A percentile compares a stretch with the other conserved stretches of the same genome.
These are phyloP conservation scores for Suillia variegata DNA, from an alignment of 2,888 invertebrate species.

Conservation along the genomic window DNA sequence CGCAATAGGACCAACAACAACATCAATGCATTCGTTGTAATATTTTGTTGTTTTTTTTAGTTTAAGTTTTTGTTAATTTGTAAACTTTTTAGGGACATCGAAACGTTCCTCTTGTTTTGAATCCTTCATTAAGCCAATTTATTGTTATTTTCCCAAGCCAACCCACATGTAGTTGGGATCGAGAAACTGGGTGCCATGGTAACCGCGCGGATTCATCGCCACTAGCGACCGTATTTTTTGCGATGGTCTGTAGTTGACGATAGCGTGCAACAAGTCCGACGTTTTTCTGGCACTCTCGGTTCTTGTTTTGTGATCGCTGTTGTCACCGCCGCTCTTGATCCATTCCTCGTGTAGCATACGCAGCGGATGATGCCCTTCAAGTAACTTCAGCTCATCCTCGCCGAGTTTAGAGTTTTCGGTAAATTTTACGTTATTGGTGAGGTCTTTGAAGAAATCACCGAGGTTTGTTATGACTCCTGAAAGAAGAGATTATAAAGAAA, in stretches of 20 bases:
- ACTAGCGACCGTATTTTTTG: conserved; percentile 66
- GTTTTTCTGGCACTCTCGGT: too few species aligned
- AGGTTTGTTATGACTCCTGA: conserved; percentile 57
- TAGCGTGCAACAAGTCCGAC: conserved; percentile 60
- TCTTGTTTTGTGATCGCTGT: conserved; percentile 27
- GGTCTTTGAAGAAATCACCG: conserved; percentile 55
- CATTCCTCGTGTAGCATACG: conserved; percentile 40
- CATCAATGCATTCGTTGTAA: conserved; percentile 29
- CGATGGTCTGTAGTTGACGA: conserved; percentile 62
- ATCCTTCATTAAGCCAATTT: conserved; percentile 6
- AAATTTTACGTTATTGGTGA: conserved; percentile 52
- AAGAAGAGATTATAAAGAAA: conserved; percentile 27
- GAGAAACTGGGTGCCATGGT: conserved; percentile 68
- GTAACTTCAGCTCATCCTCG: conserved; percentile 43
- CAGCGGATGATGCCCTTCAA: conserved; percentile 53
- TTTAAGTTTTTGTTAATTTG: not conserved
- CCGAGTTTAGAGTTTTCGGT: conserved; percentile 50
- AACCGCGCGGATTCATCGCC: conserved; percentile 64
- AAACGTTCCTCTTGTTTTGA: not conserved
- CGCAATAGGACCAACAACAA: too few species aligned
- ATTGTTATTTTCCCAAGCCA: conserved; percentile 64
- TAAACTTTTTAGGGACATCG: not conserved
- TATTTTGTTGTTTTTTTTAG: too few species aligned
- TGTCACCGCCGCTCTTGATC: conserved; percentile 17
- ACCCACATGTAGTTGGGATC: conserved; percentile 72